Evolutionary conservation across 2,113 vertebrate genomes (phyloP), one percentile per base, ranked within the genome.

Genomic region (Anguilla japonica): DNA sequence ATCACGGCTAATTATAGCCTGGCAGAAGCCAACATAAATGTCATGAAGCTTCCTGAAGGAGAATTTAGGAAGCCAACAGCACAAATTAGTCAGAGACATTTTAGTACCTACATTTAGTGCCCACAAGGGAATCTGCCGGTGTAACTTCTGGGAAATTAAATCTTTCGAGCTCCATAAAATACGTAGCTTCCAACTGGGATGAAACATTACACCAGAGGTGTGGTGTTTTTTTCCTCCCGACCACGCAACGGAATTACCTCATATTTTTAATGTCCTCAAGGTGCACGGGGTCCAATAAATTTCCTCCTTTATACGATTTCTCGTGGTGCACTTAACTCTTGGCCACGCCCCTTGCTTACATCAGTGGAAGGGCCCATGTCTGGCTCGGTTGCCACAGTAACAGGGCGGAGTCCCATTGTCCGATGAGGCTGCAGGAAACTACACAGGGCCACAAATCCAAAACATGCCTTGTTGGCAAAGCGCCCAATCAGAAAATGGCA

Each of bases 381-480:
- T 79, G 78, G 9, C 34, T 41, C 13, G 15, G 34, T 80, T 41
- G 39, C 79, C 18, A 80, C 41, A 14, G 39, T 41, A 4, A 22
- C 22, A 1, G 67, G 29, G 29, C 5, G 67, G 67, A 13, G 22
- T 22, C 22, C 3, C 67, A 8, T 22, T 26, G 67, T 75, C n/a
- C 29, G 3, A 7, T 2, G 14, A 16, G 15, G 41, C 79, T 15
- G 20, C 41, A 80, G 71, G 11, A 29, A 11, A 11, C 43, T 22
- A 34, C 43, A 56, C 43, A 56, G 26, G 81, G 53, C 13, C 18
- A 39, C 18, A 39, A 29, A 22, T 18, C 26, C 1, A 83, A 87
- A 83, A 78, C 67, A 87, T 87, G 34, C 71, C 67, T 41, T 4
- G 50, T 29, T 87, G 86, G 81, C 67, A 83, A 78, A 60, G 81